Conservation (phyloP, 2,113 vertebrate genomes). For the Pleuronectes platessa region DNA sequence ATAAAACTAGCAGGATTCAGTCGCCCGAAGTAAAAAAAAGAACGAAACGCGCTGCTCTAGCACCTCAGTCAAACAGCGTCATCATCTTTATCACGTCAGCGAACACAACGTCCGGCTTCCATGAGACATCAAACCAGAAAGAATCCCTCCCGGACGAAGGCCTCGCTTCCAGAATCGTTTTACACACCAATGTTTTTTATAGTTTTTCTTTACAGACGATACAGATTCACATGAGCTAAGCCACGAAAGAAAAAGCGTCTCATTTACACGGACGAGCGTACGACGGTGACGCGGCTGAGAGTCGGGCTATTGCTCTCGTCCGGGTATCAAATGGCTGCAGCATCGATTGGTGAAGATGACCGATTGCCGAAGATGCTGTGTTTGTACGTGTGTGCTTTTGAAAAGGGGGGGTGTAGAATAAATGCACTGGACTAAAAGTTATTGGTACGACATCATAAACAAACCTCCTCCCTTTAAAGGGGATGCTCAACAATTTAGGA, state of each 20-base stretch:
- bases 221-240: slow-evolving; percentile 65
- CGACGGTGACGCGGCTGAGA: slow-evolving; percentile 37
- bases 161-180: slow-evolving; percentile 25
- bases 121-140: slow-evolving; percentile 29
- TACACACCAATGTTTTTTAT: slow-evolving; percentile 8
- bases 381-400: slow-evolving; percentile 20
- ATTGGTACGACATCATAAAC: slow-evolving; percentile 4
- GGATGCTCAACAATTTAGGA: not conserved
- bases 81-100: slow-evolving; percentile 23
- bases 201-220: slow-evolving; percentile 19
- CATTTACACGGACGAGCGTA: slow-evolving; percentile 37
- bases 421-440: not conserved
- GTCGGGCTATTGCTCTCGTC: slow-evolving; percentile 38
- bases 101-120: slow-evolving; percentile 18
- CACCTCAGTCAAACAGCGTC: slow-evolving; percentile 62
- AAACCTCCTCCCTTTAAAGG: not conserved
- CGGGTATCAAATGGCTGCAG: slow-evolving; percentile 28
- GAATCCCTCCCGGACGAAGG: slow-evolving; percentile 14
- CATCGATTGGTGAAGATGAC: not conserved
- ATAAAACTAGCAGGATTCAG: slow-evolving; percentile 73
- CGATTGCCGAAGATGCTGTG: not conserved
- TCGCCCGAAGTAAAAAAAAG: slow-evolving; percentile 59
- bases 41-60: slow-evolving; percentile 64
- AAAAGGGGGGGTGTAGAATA: slow-evolving; percentile 1
- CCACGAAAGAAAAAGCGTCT: slow-evolving; percentile 60